phyloP scores from a whole-genome alignment of 2,797 vertebrate species.

The Muscicapa striata region DNA sequence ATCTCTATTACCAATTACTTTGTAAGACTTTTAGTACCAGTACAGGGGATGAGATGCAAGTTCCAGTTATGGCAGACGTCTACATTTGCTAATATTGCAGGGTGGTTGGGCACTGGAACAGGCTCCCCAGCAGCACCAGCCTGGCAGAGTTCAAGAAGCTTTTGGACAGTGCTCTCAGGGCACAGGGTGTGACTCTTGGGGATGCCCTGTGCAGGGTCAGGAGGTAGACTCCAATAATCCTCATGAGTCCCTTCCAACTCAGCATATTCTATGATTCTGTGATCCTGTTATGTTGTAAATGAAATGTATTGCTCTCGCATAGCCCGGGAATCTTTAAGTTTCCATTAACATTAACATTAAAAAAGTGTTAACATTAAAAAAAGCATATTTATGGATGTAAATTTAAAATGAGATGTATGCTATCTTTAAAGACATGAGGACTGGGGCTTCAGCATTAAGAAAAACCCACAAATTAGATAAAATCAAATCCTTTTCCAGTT shows the following conservation, averaged over 20 bases:
- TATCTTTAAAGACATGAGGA: not conserved
- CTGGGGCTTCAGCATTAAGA: not conserved
- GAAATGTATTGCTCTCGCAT: not conserved
- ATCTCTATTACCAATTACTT: not conserved
- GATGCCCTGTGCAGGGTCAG: no score
- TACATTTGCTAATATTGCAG: not conserved
- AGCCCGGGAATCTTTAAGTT: not conserved
- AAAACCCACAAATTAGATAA: not conserved
- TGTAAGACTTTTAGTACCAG: not conserved
- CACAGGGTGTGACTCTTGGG: not conserved
- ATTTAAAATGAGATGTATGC: not conserved
- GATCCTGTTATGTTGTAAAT: not conserved
- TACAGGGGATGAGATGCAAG: not conserved
- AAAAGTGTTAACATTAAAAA: not conserved
- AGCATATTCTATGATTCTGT: not conserved
- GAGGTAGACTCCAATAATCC: not conserved
- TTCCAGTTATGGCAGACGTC: not conserved
- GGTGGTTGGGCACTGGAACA: not conserved
- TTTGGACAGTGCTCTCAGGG: not conserved
- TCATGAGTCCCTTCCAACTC: not conserved
- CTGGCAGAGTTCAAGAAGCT: accelerated
- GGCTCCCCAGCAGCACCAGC: not conserved
- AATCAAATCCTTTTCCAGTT: not conserved
- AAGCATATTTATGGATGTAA: not conserved
- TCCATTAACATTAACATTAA: no score